Evolutionary conservation across 2,113 vertebrate genomes (phyloP).

Genomic region (Pteruthius melanotis): DNA sequence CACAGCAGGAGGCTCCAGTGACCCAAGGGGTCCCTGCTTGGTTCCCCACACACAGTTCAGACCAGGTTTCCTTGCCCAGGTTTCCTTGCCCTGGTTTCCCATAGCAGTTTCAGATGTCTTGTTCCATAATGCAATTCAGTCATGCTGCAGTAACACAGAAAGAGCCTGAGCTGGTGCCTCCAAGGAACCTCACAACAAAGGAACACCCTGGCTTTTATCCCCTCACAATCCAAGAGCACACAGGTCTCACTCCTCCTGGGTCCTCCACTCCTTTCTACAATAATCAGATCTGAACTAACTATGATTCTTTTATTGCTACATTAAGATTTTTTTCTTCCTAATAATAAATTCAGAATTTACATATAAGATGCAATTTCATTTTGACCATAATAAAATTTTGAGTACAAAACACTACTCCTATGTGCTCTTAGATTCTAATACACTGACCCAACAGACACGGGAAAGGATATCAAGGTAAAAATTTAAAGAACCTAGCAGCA

Average conservation of each 20-base stretch:
- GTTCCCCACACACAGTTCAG: neutral
- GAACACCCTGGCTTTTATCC: neutral
- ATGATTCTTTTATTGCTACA: neutral
- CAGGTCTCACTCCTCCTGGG: neutral
- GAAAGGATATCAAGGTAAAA: neutral
- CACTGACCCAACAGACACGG: neutral
- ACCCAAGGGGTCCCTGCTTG: neutral
- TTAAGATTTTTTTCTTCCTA: neutral
- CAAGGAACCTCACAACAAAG: neutral
- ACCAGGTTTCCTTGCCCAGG: neutral
- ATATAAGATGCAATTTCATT: neutral
- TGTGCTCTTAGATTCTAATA: neutral
- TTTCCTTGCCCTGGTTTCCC: neutral
- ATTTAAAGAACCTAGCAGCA: neutral
- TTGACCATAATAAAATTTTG: neutral
- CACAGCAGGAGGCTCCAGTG: neutral
- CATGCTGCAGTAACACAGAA: neutral
- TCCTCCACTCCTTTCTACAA: neutral
- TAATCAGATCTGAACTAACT: neutral
- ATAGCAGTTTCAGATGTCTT: neutral
- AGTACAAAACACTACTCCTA: neutral
- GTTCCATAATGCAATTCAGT: neutral
- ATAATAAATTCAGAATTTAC: neutral
- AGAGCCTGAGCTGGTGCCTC: neutral
- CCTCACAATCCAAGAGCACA: rapidly evolving